phyloP scores from a whole-genome alignment of 2,113 vertebrate species.

The Pelvicachromis taeniatus region DNA sequence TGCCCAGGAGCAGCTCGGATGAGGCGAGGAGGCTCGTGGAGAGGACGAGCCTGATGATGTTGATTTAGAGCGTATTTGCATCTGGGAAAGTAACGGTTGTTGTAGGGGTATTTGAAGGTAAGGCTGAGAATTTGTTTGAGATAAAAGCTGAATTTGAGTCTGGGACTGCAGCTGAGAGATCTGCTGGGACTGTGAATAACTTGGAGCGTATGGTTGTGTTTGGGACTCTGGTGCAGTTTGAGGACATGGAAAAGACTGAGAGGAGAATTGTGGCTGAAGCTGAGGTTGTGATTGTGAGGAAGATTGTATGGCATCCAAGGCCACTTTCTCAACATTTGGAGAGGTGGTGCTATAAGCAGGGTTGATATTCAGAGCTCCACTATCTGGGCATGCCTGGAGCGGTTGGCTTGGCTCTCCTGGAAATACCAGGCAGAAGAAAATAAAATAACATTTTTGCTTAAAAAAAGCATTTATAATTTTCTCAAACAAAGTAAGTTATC shows the following conservation, averaged over 20 bases:
- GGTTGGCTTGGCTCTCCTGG: slow-evolving; percentile 50
- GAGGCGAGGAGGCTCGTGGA: slow-evolving; percentile 64
- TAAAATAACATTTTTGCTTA: not conserved
- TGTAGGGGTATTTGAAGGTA: not conserved
- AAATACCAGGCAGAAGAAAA: not conserved
- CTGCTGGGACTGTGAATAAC: slow-evolving; percentile 7
- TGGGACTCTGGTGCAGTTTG: slow-evolving; percentile 7
- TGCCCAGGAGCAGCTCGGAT: slow-evolving; percentile 81
- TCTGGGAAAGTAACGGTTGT: not conserved
- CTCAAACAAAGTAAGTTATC: not conserved
- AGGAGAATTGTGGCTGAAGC: not conserved
- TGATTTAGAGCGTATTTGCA: slow-evolving; percentile 63
- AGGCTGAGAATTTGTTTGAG: not conserved
- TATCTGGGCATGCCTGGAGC: slow-evolving; percentile 26
- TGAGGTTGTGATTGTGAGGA: slow-evolving; percentile 30
- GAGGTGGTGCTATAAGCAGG: slow-evolving; percentile 25
- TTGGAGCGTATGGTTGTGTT: slow-evolving; percentile 17
- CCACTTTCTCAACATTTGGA: slow-evolving; percentile 31
- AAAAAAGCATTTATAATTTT: not conserved
- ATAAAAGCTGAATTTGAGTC: slow-evolving; percentile 1
- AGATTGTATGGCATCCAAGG: not conserved
- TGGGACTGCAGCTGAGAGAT: slow-evolving; percentile 17
- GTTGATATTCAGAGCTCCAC: slow-evolving; percentile 5
- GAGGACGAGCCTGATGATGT: slow-evolving; percentile 74
- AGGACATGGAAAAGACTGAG: slow-evolving; percentile 22